Percentiles rank a stretch among this genome's conserved stretches.
These are phyloP conservation scores for Edolisoma coerulescens DNA, from an alignment of 2,113 vertebrate genomes.

Conservation along the genomic window DNA sequence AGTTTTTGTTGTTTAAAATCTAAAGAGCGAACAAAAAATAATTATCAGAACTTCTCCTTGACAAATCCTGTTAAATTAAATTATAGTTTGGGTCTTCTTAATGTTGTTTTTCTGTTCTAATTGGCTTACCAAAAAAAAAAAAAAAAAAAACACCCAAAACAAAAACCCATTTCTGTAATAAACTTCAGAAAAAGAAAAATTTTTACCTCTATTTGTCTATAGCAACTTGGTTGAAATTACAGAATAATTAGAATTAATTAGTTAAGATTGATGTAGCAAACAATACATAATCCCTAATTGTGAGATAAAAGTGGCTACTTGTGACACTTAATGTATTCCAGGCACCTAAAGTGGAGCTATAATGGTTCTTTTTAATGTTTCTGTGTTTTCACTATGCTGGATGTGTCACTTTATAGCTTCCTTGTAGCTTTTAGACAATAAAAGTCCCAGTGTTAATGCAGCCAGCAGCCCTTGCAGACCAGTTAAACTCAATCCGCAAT, in stretches of 20 bases:
- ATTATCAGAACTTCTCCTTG: not conserved
- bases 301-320: constrained; percentile 34
- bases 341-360: constrained; percentile 24
- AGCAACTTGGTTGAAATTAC: not conserved
- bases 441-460: constrained; percentile 57
- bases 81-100: not conserved
- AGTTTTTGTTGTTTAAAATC: not conserved
- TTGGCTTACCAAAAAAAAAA: not conserved
- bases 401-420: constrained; percentile 40
- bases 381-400: constrained; percentile 35
- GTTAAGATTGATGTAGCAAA: not conserved
- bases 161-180: accelerated
- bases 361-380: constrained; percentile 39
- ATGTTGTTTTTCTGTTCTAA: not conserved
- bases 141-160: not conserved
- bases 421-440: constrained; percentile 48
- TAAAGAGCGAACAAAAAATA: not conserved
- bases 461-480: constrained; percentile 44
- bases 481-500: constrained; percentile 48
- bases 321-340: constrained; percentile 41
- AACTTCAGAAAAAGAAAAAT: not conserved
- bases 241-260: constrained; percentile 33
- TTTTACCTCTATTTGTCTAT: not conserved
- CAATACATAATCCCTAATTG: constrained; percentile 27
- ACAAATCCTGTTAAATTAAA: not conserved